A percentile compares a stretch with the other conserved stretches of the same genome.
Evolutionary conservation across 2,113 vertebrate genomes (phyloP).

Genomic region (Tragulus kanchil): DNA sequence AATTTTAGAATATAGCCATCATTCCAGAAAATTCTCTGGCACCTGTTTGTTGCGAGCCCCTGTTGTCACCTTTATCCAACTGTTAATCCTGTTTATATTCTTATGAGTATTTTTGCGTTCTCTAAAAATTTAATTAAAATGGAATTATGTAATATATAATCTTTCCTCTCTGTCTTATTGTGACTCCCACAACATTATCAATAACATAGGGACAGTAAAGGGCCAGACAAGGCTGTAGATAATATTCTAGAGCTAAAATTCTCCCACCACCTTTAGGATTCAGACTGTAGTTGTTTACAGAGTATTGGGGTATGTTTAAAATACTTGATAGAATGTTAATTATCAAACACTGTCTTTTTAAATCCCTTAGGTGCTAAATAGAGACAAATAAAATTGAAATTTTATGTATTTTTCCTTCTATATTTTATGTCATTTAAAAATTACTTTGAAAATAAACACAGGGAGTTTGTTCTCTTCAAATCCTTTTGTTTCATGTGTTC

Average conservation of each 20-base stretch:
- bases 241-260: slow-evolving; percentile 46
- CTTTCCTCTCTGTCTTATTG: background rate
- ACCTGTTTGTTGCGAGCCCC: background rate
- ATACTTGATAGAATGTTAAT: slow-evolving; percentile 68
- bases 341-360: slow-evolving; percentile 71
- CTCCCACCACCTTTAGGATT: slow-evolving; percentile 32
- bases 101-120: background rate
- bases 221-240: background rate
- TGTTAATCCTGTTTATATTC: background rate
- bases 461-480: slow-evolving; percentile 57
- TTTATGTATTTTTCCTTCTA: slow-evolving; percentile 70
- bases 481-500: slow-evolving; percentile 64
- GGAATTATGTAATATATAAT: background rate
- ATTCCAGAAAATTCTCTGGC: background rate
- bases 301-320: slow-evolving; percentile 70
- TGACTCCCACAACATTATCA: background rate
- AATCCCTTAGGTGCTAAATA: slow-evolving; percentile 72
- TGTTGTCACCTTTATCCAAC: background rate
- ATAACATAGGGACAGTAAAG: background rate
- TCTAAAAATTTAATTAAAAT: background rate
- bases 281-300: slow-evolving; percentile 61
- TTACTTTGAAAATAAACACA: slow-evolving; percentile 75
- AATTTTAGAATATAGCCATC: background rate
- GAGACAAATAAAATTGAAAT: slow-evolving; percentile 70
- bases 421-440: slow-evolving; percentile 48